These are phyloP conservation scores for Gonioctena quinquepunctata DNA, from an alignment of 1,140 invertebrate species.

Conservation along the genomic window DNA sequence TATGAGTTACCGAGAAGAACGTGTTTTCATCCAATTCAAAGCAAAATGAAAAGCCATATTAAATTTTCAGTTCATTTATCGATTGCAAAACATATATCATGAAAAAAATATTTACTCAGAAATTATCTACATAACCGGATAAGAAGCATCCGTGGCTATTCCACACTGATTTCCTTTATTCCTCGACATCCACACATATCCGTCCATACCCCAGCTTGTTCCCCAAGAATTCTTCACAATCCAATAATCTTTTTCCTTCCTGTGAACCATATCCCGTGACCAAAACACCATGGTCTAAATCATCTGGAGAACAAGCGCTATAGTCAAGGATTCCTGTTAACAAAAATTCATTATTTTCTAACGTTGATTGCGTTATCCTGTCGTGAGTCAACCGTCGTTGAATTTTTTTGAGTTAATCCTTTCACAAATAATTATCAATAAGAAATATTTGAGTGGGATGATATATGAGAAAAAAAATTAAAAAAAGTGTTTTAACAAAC, in stretches of 20 bases:
- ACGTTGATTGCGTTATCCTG: background rate
- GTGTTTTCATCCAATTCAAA: too few relatives aligned
- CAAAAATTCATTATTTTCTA: background rate
- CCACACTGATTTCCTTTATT: conserved; percentile 34
- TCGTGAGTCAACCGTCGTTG: background rate
- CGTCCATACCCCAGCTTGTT: conserved; percentile 18
- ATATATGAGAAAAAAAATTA: too few relatives aligned
- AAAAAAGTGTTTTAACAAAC: too few relatives aligned
- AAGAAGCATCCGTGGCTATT: conserved; percentile 28
- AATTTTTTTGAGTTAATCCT: background rate
- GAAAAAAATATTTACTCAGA: too few relatives aligned
- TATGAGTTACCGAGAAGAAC: too few relatives aligned
- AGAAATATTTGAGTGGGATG: too few relatives aligned
- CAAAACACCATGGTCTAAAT: background rate
- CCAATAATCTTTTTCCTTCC: conserved; percentile 23
- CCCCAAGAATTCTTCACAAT: conserved; percentile 38
- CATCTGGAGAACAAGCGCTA: background rate
- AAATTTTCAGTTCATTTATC: too few relatives aligned
- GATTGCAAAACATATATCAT: too few relatives aligned
- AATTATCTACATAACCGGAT: conserved; percentile 26
- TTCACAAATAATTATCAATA: background rate
- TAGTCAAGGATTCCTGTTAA: background rate
- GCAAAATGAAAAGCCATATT: too few relatives aligned
- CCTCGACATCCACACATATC: conserved; percentile 21
- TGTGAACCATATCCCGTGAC: conserved; percentile 6